Evolutionary conservation across 92 coral and sea anemone species (phyloP), one percentile per base, ranked within the genome.

Genomic region (Zoanthus sociatus): DNA sequence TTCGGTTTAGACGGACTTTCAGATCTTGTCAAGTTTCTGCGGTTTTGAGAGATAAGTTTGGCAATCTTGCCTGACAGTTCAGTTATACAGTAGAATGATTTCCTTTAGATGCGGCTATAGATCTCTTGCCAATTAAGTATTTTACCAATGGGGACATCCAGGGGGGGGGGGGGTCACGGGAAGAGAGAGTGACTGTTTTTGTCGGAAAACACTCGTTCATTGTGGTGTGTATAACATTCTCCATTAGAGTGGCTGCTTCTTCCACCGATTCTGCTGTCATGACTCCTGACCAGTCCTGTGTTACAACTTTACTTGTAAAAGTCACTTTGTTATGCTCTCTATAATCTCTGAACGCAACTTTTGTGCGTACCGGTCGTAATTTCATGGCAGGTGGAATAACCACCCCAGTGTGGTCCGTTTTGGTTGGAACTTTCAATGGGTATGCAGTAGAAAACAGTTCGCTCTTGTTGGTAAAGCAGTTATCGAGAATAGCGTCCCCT

Each of bases 261-360:
- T 48, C 79, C 60, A 75, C 79, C 53, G 79, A 75, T 75, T 75
- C 84, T 18, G 73, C 84, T 14, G 51, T 53, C 70, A 58, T 58
- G 50, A 66, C 68, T 26, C 69, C 84, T 42, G 73, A 48, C 74
- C 63, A 44, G 68, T 68, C 79, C 31, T 68, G 63, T 63, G 33
- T 9, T 26, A 37, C 75, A 68, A 42, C 64, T 66, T 17, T 83
- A 50, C 46, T 68, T 83, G 51, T n/a, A 83, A 75, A 75, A 14
- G 53, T 50, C 32, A 75, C 79, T 75, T 75, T 75, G 33, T 75
- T 75, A 50, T 75, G 63, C 53, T 75, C 79, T 50, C 63, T 75
- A 21, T 75, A 75, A n/a, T 48, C 79, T 75, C 61, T 75, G 60
- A 75, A 75, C 58, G 61, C 48, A 46, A 75, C 37, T 30, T 75